Evolutionary conservation across 1,140 invertebrate genomes (phyloP), one percentile per base, ranked within the genome.

Genomic region (Drosophila orosa): DNA sequence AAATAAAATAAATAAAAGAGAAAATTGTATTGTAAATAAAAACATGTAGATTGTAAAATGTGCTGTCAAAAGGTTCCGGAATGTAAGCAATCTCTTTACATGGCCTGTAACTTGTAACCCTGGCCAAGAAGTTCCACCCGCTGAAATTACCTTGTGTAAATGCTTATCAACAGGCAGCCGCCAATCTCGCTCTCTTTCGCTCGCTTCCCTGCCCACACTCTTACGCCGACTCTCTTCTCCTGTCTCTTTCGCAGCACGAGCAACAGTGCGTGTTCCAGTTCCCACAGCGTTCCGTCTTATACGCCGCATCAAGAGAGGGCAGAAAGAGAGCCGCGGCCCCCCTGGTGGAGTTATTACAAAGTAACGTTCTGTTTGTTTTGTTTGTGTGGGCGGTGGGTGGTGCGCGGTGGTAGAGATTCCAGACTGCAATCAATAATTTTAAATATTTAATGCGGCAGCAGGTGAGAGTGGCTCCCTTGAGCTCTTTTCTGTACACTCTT

Each of bases 341-440:
- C 35, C 19, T 17, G 15, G 22, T 39, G 58, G 69, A 85, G 82
- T 85, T 58, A 86, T 79, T 87, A 86, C 83, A 86, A 86, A 78
- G 83, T 86, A 87, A 87, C 82, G 74, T 85, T 78, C 48, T 69
- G 62, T 74, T 74, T 61, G 76, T 77, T 83, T 82, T 80, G 67
- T 66, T 60, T 68, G 56, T 71, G 74, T 62, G 57, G 73, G 57
- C n/a, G 66, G 57, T 33, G 54, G 44, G 52, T 35, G 50, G 63
- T 35, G 31, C 52, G 42, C 60, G 57, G 63, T 31, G 61, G 66
- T 60, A 54, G 59, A 45, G 19, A 27, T 40, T 40, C n/a, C 25
- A 44, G 48, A 90, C 69, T 80, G 76, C 78, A 91, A 91, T 91
- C 89, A 91, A 91, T 91, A 91, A 89, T 90, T 80, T 90, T 91